Evolutionary conservation across 2,797 vertebrate genomes (phyloP), one percentile per base, ranked within the genome.

Genomic region (Sebastes paucispinis): DNA sequence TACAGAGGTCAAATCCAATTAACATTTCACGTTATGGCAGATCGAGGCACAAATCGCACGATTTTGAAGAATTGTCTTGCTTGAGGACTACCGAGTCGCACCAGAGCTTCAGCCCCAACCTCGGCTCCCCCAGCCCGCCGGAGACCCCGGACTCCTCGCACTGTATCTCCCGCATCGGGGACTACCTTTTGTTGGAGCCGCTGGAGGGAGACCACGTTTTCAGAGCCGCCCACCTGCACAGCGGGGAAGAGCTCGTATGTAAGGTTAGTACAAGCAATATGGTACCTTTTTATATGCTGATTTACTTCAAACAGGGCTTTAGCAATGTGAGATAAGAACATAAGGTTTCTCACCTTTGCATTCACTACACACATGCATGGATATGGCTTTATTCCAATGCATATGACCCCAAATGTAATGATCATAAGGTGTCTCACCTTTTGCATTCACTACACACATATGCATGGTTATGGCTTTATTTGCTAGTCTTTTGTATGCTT

Each of bases 1-100:
- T 99, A 98, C 98, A 98, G 96, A 98, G 98, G 95, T 99, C 98
- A 92, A 98, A 96, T 97, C 98, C 98, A 92, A 99, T 99, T 96
- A 97, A 97, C 93, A 99, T 99, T 96, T 96, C 98, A 94, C 97
- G 98, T 92, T 98, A 99, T 99, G 98, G 98, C 95, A 96, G 98
- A 97, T 96, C 98, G 92, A 95, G 98, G 94, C 98, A 97, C 95
- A 99, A 99, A 98, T 96, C 96, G 93, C 98, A 99, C 95, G 98
- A 99, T 95, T 99, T 98, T 80, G 98, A 99, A 85, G 98, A 99
- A 83, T 91, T 97, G 77, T 97, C 98, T 93, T 98, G 98, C 87
- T 86, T 99, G 89, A 97, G 98, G 96, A 97, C 96, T 90, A 94
- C 97, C 82, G 98, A 99, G 89, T 96, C 97, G 79, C 97, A 94